Conservation (phyloP, 2,797 vertebrate species). For the Nasua narica region DNA sequence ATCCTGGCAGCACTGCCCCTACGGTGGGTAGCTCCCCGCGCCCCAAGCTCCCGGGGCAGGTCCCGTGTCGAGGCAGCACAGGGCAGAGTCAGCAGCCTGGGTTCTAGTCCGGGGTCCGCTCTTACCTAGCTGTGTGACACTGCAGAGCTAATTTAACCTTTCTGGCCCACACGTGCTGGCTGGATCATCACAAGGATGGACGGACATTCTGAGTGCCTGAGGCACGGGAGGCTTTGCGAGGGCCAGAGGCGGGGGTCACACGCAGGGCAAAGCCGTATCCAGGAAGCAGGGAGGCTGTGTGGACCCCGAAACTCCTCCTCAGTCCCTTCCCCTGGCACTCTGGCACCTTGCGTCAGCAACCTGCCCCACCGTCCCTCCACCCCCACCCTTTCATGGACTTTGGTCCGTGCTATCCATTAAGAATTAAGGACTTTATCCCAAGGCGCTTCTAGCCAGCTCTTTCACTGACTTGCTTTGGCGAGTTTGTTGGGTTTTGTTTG, state of each 20-base stretch:
- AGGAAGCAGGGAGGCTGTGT: background rate
- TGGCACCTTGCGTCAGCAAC: background rate
- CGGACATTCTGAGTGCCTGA: accelerated
- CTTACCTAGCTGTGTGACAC: background rate
- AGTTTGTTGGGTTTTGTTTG: background rate
- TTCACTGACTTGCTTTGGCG: background rate
- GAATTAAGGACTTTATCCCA: background rate
- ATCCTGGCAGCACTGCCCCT: conserved; percentile 90
- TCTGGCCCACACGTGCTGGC: background rate
- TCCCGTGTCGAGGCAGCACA: background rate
- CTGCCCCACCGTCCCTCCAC: accelerated
- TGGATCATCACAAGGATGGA: background rate
- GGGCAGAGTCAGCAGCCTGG: background rate
- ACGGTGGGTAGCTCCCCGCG: conserved; percentile 82
- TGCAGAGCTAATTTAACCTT: background rate
- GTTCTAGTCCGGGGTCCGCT: background rate
- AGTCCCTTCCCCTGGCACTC: background rate
- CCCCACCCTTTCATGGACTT: accelerated
- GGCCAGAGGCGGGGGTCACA: background rate
- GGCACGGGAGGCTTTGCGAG: background rate
- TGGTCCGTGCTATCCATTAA: accelerated
- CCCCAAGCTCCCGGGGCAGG: background rate
- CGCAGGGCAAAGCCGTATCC: background rate
- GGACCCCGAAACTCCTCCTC: background rate
- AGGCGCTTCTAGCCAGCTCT: background rate